Evolutionary conservation across 2,113 vertebrate genomes (phyloP).

Genomic region (Danionella cerebrum): DNA sequence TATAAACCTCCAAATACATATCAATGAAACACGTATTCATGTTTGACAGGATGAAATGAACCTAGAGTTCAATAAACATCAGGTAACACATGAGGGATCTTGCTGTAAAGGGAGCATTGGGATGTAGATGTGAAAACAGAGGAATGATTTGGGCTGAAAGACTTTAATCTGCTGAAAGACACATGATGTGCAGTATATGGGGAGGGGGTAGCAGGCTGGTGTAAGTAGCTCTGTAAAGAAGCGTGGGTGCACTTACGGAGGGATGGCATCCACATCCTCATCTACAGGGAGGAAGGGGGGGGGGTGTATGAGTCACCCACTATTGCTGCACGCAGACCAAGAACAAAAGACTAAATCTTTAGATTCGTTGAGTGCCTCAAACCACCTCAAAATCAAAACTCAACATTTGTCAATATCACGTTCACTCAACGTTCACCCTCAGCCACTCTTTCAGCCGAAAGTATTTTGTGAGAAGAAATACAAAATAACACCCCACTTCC

Average conservation of each 20-base stretch:
- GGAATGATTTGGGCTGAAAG: neutral
- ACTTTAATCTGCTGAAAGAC: conserved; percentile 8
- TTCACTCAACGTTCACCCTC: neutral
- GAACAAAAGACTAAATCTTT: neutral
- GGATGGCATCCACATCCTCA: neutral
- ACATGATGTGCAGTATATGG: neutral
- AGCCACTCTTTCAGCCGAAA: too few relatives aligned
- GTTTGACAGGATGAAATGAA: neutral
- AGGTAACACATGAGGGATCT: neutral
- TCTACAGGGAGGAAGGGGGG: neutral
- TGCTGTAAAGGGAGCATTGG: neutral
- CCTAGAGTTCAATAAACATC: neutral
- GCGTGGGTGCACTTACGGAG: neutral
- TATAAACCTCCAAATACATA: neutral
- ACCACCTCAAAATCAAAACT: neutral
- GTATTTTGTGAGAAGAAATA: too few relatives aligned
- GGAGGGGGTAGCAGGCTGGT: neutral
- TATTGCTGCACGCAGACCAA: neutral
- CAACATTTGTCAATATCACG: neutral
- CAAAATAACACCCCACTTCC: too few relatives aligned
- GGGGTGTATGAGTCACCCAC: conserved; percentile 38
- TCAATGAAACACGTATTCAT: neutral
- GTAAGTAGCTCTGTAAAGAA: neutral
- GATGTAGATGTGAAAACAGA: neutral
- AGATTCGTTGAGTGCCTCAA: neutral